These are phyloP conservation scores for Ctena decussata DNA, from an alignment of 2,888 invertebrate genomes.

Conservation along the genomic window DNA sequence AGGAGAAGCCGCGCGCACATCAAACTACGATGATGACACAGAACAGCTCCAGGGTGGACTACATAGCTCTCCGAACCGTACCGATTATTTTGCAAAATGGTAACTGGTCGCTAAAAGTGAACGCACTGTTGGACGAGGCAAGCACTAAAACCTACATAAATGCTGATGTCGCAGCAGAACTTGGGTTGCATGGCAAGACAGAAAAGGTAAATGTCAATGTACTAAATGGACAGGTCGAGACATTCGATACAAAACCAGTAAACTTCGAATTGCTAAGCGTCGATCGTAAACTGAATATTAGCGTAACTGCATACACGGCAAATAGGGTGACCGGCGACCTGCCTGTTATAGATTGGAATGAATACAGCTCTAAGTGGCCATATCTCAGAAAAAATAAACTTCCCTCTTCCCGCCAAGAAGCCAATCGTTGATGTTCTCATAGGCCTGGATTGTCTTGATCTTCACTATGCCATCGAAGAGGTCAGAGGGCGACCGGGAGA, in stretches of 20 bases:
- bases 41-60: neutral
- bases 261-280: slow-evolving; percentile 19
- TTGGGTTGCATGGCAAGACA: neutral
- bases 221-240: slow-evolving; percentile 34
- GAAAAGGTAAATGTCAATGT: slow-evolving; percentile 32
- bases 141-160: too few relatives aligned
- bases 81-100: neutral
- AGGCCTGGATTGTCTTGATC: slow-evolving; percentile 43
- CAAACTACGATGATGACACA: slow-evolving; percentile 12
- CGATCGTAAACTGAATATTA: slow-evolving; percentile 1
- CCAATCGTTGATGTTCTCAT: too few relatives aligned
- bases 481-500: slow-evolving; percentile 39
- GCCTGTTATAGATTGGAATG: neutral
- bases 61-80: neutral
- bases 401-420: neutral
- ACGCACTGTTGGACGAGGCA: too few relatives aligned
- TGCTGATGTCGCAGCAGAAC: neutral
- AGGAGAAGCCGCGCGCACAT: neutral
- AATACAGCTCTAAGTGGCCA: neutral
- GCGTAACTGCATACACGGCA: too few relatives aligned
- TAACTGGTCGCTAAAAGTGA: too few relatives aligned
- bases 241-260: slow-evolving; percentile 39
- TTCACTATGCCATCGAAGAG: slow-evolving; percentile 39
- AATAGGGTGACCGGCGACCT: neutral
- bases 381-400: neutral